Evolutionary conservation across 2,888 invertebrate species (phyloP).

Genomic region (Azorinus chamasolen): DNA sequence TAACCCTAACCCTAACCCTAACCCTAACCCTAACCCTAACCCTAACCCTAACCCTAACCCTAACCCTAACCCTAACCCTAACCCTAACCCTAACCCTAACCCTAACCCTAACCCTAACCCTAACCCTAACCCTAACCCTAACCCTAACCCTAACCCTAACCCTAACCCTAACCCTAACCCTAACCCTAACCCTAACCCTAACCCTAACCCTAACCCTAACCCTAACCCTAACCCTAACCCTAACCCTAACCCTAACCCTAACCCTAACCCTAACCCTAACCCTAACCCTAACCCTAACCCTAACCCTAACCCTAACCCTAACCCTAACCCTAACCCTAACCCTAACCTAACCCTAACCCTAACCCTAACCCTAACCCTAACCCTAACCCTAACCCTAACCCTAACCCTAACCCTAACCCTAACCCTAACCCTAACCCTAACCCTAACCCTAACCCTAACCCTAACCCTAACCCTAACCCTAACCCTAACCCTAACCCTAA

Average conservation of each 20-base stretch:
- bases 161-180: slow-evolving; percentile 31
- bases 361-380: slow-evolving; percentile 62
- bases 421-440: slow-evolving; percentile 54
- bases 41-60: slow-evolving; percentile 61
- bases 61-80: slow-evolving; percentile 65
- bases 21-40: slow-evolving; percentile 55
- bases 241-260: slow-evolving; percentile 23
- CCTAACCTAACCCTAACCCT: slow-evolving; percentile 61
- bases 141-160: slow-evolving; percentile 33
- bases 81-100: slow-evolving; percentile 64
- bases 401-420: slow-evolving; percentile 57
- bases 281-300: slow-evolving; percentile 50
- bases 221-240: slow-evolving; percentile 50
- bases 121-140: slow-evolving; percentile 48
- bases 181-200: slow-evolving; percentile 70
- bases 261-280: slow-evolving; percentile 52
- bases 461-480: slow-evolving; percentile 58
- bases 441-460: slow-evolving; percentile 50
- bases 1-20: too few species aligned
- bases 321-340: slow-evolving; percentile 51
- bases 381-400: slow-evolving; percentile 55
- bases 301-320: slow-evolving; percentile 40
- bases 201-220: slow-evolving; percentile 61
- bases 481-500: slow-evolving; percentile 49
- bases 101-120: slow-evolving; percentile 62